Evolutionary conservation across 2,888 invertebrate species (phyloP).

Genomic region (Falcaria lacertinaria): DNA sequence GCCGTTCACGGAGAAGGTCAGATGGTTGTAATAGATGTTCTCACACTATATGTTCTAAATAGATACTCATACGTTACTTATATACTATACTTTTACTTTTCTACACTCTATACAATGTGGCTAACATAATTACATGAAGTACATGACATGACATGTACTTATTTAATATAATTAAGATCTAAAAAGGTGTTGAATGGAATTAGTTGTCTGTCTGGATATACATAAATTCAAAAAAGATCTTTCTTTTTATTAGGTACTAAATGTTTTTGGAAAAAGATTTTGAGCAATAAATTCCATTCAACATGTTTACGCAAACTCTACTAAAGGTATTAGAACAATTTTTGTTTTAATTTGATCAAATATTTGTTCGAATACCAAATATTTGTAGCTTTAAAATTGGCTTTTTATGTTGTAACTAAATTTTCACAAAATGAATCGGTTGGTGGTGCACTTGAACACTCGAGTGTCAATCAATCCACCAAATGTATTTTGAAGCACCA

Average conservation of each 20-base stretch:
- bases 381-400: conserved; percentile 9
- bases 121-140: conserved; percentile 50
- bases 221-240: no score
- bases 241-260: no score
- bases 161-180: background rate
- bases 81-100: conserved; percentile 27
- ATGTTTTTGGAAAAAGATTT: no score
- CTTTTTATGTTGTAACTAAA: conserved; percentile 49
- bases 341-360: background rate
- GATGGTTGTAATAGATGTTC: conserved; percentile 71
- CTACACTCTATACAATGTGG: conserved; percentile 51
- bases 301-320: background rate
- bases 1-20: conserved; percentile 91
- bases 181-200: conserved; percentile 1
- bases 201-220: no score
- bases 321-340: conserved; percentile 5
- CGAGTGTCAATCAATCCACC: conserved; percentile 11
- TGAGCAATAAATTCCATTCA: background rate
- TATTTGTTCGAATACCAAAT: conserved; percentile 1
- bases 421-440: conserved; percentile 12
- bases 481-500: background rate
- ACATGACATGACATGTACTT: conserved; percentile 6
- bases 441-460: conserved; percentile 9
- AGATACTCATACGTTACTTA: conserved; percentile 26
- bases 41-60: conserved; percentile 58